Percentiles rank a stretch among this genome's conserved stretches.
phyloP scores from a whole-genome alignment of 2,113 vertebrate genomes.

The Galeopterus variegatus region DNA sequence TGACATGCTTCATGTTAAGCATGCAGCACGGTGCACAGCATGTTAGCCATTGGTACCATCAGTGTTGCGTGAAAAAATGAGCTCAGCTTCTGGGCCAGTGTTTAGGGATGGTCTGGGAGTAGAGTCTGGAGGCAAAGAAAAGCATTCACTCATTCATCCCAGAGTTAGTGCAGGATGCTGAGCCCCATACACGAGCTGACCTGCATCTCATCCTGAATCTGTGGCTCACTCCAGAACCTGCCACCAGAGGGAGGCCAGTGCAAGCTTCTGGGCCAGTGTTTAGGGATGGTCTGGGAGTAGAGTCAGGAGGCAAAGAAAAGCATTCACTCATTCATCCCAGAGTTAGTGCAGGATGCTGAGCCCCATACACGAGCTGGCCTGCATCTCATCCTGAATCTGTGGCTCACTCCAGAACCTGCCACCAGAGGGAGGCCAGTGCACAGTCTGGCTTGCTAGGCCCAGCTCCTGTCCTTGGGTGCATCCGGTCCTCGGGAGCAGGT shows the following conservation, averaged over 20 bases:
- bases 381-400: not conserved
- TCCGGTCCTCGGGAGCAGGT: too few species aligned
- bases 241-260: slow-evolving; percentile 58
- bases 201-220: not conserved
- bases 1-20: not conserved
- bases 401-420: not conserved
- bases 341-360: not conserved
- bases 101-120: not conserved
- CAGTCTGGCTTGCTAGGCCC: not conserved
- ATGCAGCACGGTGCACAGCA: not conserved
- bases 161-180: not conserved
- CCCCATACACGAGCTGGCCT: not conserved
- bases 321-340: not conserved
- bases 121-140: not conserved
- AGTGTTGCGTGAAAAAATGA: not conserved
- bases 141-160: not conserved
- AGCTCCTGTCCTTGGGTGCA: rapidly evolving
- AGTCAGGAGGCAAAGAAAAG: not conserved
- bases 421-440: slow-evolving; percentile 23
- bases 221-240: not conserved
- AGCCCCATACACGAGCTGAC: not conserved
- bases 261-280: not conserved
- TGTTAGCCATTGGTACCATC: not conserved
- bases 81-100: not conserved
- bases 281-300: not conserved